Base-by-base conservation (phyloP, 2,888 invertebrate species). In the Amblyteles armatorius region DNA sequence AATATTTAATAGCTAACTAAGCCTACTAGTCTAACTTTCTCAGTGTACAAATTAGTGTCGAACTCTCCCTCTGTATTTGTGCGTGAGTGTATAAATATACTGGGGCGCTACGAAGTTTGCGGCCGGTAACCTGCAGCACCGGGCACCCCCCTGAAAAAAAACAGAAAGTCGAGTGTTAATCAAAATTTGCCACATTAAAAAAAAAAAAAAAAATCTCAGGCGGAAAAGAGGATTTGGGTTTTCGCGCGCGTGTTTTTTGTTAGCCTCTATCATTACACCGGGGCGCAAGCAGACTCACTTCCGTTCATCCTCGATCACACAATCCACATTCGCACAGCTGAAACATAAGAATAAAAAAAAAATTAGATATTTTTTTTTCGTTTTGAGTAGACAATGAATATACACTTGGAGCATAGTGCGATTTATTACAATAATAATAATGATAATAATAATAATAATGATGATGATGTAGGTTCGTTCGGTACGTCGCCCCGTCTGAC, bases 341-440 rank as follows among this genome's bases (percentile, higher is more conserved):
- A 73, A 72, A 72, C 79, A 72, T 22, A 79, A 71, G 11, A 72
- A 71, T 60, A 29, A 65, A 11, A 29, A 63, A 63, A 74, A 9
- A 36, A 36, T 36, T 36, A 36, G 1, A 36, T 36, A 1, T 36
- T 9, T 40, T 9, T 40, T 40, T 40, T 40, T 40, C 11, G 71
- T 71, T 69, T 71, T 50, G 79, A 79, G 73, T 60, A 78, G 67
- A 84, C 77, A 83, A 83, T 79, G 82, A 85, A 68, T 84, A 88
- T 90, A 90, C 90, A 89, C 90, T 92, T 91, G 90, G 91, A 92
- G 92, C 92, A 91, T 92, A 93, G 89, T 92, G 91, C 90, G 88
- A 91, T 93, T 93, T 93, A 93, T 93, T 93, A 89, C 88, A 89
- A 90, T 91, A 84, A 79, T 83, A 77, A 79, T 86, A 72, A 85